These are phyloP conservation scores for Saxidomus purpurata DNA, from an alignment of 1,140 invertebrate species.

Conservation along the genomic window DNA sequence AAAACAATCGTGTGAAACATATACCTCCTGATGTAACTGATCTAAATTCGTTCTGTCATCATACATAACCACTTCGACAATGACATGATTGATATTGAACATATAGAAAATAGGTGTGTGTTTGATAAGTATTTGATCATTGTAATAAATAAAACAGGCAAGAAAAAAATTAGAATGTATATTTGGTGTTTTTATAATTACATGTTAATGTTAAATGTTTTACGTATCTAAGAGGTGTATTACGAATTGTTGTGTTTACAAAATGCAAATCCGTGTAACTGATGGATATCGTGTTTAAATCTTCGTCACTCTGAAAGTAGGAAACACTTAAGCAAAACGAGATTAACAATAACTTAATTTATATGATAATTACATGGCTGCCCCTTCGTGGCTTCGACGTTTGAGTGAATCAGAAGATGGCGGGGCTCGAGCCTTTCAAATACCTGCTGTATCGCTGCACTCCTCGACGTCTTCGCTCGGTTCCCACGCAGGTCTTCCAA, in stretches of 20 bases:
- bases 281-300: no score
- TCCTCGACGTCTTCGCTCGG: not conserved
- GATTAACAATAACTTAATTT: no score
- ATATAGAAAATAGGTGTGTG: no score
- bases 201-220: no score
- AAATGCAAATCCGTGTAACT: no score
- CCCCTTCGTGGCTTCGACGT: constrained; percentile 12
- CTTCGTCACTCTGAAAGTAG: no score
- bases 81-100: not conserved
- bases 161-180: no score
- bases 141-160: no score
- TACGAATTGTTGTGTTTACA: no score
- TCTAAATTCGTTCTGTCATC: not conserved
- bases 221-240: no score
- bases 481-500: not conserved
- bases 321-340: no score
- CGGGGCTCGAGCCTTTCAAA: not conserved
- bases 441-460: constrained; percentile 1
- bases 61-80: not conserved
- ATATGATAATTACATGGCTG: not conserved
- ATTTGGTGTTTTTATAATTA: not conserved
- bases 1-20: not conserved
- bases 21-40: not conserved
- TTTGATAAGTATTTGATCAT: no score
- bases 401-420: not conserved